Conservation (phyloP, 1,140 invertebrate genomes). For the Galendromus occidentalis region DNA sequence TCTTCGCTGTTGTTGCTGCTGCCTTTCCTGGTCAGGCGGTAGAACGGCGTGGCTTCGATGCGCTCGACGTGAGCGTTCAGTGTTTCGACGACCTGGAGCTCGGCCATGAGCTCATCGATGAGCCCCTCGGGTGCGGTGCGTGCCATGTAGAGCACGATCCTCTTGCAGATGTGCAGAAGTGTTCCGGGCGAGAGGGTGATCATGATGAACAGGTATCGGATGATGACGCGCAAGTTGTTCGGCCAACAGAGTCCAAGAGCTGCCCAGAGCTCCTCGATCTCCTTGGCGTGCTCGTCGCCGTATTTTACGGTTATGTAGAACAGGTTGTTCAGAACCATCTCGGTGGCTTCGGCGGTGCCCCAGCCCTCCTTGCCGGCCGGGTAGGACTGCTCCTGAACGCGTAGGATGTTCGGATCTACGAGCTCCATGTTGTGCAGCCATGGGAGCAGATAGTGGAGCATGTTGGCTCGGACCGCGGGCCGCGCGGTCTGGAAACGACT, state of each 20-base stretch:
- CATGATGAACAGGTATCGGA: constrained; percentile 89
- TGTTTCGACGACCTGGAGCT: constrained; percentile 75
- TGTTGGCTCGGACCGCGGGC: constrained; percentile 60
- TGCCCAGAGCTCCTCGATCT: constrained; percentile 86
- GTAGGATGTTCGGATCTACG: constrained; percentile 80
- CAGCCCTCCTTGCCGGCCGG: constrained; percentile 47
- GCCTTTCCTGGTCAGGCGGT: constrained; percentile 71
- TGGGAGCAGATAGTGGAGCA: constrained; percentile 77
- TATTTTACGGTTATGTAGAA: constrained; percentile 96
- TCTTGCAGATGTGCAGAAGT: constrained; percentile 71
- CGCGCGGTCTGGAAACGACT: constrained; percentile 85
- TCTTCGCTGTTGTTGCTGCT: constrained; percentile 42
- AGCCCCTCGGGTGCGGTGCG: constrained; percentile 68
- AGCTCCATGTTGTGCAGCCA: constrained; percentile 98
- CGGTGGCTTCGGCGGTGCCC: constrained; percentile 93
- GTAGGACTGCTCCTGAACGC: constrained; percentile 26
- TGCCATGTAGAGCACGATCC: constrained; percentile 76
- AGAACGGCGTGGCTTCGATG: constrained; percentile 92
- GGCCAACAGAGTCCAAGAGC: constrained; percentile 85
- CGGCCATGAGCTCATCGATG: constrained; percentile 87
- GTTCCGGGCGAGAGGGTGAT: constrained; percentile 84
- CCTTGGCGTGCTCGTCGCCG: constrained; percentile 79
- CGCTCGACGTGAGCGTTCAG: constrained; percentile 81
- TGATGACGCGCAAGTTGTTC: constrained; percentile 87
- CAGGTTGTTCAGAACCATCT: constrained; percentile 97